Base-by-base conservation (phyloP, 2,797 vertebrate species). In the Kryptolebias ocellatus region DNA sequence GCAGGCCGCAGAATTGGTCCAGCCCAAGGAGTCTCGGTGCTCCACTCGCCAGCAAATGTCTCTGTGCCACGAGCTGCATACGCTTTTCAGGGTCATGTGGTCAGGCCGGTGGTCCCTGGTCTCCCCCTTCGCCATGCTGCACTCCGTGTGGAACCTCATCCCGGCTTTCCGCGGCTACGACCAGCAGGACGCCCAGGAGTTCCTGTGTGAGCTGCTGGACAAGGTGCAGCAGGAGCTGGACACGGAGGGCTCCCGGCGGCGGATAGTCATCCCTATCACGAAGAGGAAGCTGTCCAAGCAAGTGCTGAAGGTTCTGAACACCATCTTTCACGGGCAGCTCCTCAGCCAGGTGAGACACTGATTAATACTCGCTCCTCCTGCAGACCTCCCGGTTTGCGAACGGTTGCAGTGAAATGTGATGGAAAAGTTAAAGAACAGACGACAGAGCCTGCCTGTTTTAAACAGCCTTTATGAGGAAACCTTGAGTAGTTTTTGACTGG, bases 1-100 rank as follows among this genome's bases (percentile, higher is more conserved):
- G 7, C 95, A 94, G 57, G 92, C 96, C 0, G 89, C 94, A 1
- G 97, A 99, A 88, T 92, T 97, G 77, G 96, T 96, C 76, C 97
- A 98, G 78, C 93, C 96, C 89, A 97, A 97, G 92, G 96, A 98
- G 91, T 94, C 96, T 1, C 95, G 96, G 66, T 95, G 96, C 24
- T 94, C 94, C 37, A 85, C 93, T 55, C 93, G 94, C 79, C 97
- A 98, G 93, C 96, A 97, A 92, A 96, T 98, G 92, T 99, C 98
- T 61, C 95, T 99, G 73, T 99, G 98, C 89, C 98, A 98, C 16
- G 98, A 99, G 87, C 90, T 99, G 85, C 98, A 99, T 93, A 99
- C 98, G 1, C 96, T 99, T 53, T 99, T 99, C 92, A 94, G 98
- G 88, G 96, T 99, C 90, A 99, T 99, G 98, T 99, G 98, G 98